Conservation (phyloP, 2,113 vertebrate genomes). For the Sula dactylatra region DNA sequence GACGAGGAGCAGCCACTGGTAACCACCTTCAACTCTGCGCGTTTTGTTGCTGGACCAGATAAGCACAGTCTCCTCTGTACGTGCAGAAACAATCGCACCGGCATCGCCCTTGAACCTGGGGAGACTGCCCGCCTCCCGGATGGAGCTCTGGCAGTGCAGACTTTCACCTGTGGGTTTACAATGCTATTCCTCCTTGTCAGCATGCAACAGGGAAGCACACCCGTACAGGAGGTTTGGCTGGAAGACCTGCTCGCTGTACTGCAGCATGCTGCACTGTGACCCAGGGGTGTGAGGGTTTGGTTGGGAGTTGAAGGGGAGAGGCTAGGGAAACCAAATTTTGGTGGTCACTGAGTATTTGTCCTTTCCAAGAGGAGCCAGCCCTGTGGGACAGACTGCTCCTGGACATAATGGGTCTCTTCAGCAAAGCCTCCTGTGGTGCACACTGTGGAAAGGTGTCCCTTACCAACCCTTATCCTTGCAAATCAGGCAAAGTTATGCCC, state of each 20-base stretch:
- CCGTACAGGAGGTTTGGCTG: neutral
- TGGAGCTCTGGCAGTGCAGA: neutral
- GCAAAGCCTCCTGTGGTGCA: neutral
- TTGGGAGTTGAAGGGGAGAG: neutral
- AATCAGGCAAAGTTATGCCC: neutral
- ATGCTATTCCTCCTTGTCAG: neutral
- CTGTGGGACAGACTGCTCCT: neutral
- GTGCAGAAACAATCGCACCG: rapidly evolving
- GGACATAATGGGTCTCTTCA: neutral
- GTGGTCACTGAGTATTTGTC: neutral
- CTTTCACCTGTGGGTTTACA: neutral
- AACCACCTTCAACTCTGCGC: neutral
- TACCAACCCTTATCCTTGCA: neutral
- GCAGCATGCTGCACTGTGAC: neutral
- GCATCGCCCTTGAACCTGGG: neutral
- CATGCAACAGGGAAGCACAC: neutral
- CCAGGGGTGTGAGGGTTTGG: rapidly evolving
- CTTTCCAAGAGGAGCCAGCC: neutral
- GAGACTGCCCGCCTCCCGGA: rapidly evolving
- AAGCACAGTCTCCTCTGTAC: neutral
- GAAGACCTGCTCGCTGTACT: neutral
- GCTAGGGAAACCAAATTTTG: neutral
- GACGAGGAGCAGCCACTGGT: neutral
- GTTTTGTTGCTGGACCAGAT: neutral
- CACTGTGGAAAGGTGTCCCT: neutral